These are phyloP conservation scores for Forbesichthys papilliferus DNA, from an alignment of 2,113 vertebrate genomes.

Conservation along the genomic window DNA sequence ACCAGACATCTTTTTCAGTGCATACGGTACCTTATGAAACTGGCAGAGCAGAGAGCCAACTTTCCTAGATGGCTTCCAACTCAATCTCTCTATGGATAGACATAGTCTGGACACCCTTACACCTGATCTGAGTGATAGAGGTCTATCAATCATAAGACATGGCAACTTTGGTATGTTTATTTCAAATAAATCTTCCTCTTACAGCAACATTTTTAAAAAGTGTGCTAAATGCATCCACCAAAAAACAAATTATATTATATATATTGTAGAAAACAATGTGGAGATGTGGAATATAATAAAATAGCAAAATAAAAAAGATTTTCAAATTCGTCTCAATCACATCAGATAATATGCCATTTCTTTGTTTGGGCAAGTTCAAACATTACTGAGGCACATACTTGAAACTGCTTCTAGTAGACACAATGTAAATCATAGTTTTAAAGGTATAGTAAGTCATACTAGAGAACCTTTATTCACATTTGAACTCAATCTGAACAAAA, in stretches of 20 bases:
- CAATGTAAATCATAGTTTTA: neutral
- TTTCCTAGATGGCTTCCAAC: conserved; percentile 14
- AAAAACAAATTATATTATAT: too few species aligned
- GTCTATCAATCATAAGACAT: neutral
- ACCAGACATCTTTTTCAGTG: neutral
- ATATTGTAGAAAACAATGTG: conserved; percentile 39
- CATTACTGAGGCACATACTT: conserved; percentile 9
- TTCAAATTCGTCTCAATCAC: conserved; percentile 10
- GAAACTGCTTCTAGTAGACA: neutral
- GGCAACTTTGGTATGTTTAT: conserved; percentile 26
- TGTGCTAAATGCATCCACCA: neutral
- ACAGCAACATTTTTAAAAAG: neutral
- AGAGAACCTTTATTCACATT: too few species aligned
- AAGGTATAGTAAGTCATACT: too few species aligned
- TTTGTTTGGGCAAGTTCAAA: conserved; percentile 20
- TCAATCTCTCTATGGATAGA: neutral
- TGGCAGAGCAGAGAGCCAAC: conserved; percentile 2
- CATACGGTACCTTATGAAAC: conserved; percentile 4
- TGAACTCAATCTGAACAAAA: too few species aligned
- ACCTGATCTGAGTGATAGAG: conserved; percentile 11
- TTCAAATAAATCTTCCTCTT: conserved; percentile 2
- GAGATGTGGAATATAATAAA: conserved; percentile 16
- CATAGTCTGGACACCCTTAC: conserved; percentile 23
- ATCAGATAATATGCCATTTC: conserved; percentile 15
- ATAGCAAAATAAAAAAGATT: conserved; percentile 19